Evolutionary conservation across 2,888 invertebrate genomes (phyloP).

Genomic region (Anorthoa munda): DNA sequence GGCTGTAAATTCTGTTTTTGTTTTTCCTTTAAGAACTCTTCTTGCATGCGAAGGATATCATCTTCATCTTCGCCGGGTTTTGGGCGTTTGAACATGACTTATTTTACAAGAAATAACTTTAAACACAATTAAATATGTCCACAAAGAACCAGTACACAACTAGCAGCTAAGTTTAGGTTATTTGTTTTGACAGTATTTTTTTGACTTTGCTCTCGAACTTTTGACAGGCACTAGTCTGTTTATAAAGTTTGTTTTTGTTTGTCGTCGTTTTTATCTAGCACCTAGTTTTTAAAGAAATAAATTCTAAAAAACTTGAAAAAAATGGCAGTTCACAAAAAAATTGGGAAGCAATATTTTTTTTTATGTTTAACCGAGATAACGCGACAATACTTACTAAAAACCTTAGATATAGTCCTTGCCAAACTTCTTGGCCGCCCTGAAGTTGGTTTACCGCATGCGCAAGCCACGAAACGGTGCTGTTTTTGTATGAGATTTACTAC

Average conservation of each 20-base stretch:
- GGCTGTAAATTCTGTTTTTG: conserved; percentile 91
- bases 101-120: conserved; percentile 3
- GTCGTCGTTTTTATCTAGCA: too few species aligned
- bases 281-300: too few species aligned
- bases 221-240: conserved; percentile 4
- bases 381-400: too few species aligned
- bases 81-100: conserved; percentile 92
- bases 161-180: conserved; percentile 11
- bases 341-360: too few species aligned
- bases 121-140: not conserved
- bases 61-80: conserved; percentile 93
- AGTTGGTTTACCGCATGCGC: too few species aligned
- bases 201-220: not conserved
- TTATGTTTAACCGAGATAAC: too few species aligned
- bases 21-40: conserved; percentile 92
- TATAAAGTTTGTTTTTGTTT: not conserved
- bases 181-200: conserved; percentile 20
- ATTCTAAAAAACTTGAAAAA: too few species aligned
- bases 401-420: too few species aligned
- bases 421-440: too few species aligned
- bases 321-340: too few species aligned
- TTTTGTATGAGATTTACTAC: too few species aligned
- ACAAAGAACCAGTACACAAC: not conserved
- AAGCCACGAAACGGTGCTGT: too few species aligned
- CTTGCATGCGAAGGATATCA: conserved; percentile 94